Base-by-base conservation (phyloP, 2,888 invertebrate species). In the Parapristionchus giblindavisi region DNA sequence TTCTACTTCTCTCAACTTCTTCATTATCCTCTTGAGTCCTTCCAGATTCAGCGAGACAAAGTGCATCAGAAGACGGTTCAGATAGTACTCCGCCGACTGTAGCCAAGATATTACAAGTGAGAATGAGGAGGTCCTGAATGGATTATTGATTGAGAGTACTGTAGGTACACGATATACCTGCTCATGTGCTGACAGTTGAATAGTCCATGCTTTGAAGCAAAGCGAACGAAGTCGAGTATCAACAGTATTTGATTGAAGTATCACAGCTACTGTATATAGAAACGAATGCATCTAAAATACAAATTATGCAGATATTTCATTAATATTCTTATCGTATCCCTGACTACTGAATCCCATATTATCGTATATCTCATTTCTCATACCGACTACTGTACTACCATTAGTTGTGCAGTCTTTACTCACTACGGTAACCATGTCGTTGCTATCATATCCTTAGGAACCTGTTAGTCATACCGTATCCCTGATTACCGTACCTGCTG, bases 141-240 rank as follows among this genome's bases (percentile, higher is more conserved):
- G 8, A 74, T 73, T 14, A 75, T 32, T 75, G 43, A 14, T 43
- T 17, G 11, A 43, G 43, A 17, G 17, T 14, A 43, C 43, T 43
- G 17, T 17, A 17, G 43, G 8, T 14, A 43, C 43, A 43, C 43
- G 8, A 8, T 43, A 43, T 43, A 82, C 85, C 75, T 88, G 86
- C 71, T 88, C 88, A 70, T 86, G 85, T 14, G 81, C 79, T 0
- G 87, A 87, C 65, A 88, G 76, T 54, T 87, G 85, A 56, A 88
- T 84, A 0, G 86, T 86, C 88, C 88, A 88, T 1, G 88, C 84
- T 61, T 81, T 81, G 78, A 88, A 86, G 75, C 87, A 88, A 21
- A 88, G 77, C 17, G 83, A 83, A 43, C 83, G 61, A 17, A 83
- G 58, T 32, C 77, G 51, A 29, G 79, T 52, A 58, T 84, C 83